phyloP scores from a whole-genome alignment of 2,888 invertebrate genomes.

The Stratiomys singularior region DNA sequence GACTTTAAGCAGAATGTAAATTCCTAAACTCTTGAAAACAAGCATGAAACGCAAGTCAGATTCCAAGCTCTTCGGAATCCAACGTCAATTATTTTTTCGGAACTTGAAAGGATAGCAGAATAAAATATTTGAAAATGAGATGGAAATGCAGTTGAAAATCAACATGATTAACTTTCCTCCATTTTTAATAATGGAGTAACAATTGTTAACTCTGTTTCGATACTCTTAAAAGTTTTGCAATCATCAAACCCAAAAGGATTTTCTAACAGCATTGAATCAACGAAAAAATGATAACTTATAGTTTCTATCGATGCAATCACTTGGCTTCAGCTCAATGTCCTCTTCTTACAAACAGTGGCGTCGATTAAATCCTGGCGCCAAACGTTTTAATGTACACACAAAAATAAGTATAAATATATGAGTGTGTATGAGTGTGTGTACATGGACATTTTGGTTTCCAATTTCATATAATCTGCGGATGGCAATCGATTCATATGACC shows the following conservation, averaged over 20 bases:
- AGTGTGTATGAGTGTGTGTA: background rate
- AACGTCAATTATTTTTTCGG: too few species aligned
- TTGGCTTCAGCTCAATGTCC: conserved; percentile 38
- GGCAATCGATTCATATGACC: conserved; percentile 21
- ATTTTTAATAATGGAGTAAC: too few species aligned
- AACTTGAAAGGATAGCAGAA: too few species aligned
- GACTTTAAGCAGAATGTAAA: too few species aligned
- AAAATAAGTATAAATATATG: background rate
- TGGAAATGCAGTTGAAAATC: too few species aligned
- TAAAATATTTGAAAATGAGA: too few species aligned
- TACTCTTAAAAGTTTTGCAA: background rate
- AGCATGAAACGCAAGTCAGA: too few species aligned
- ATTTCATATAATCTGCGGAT: conserved; percentile 18
- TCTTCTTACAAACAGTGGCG: conserved; percentile 31
- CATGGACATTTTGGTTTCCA: conserved; percentile 41
- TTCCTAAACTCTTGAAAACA: too few species aligned
- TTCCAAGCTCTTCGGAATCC: too few species aligned
- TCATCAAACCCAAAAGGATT: background rate
- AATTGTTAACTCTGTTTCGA: too few species aligned
- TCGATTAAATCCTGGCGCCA: conserved; percentile 38
- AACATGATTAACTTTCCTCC: too few species aligned
- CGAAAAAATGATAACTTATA: conserved; percentile 30
- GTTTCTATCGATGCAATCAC: conserved; percentile 19
- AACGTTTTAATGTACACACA: conserved; percentile 33
- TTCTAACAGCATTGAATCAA: background rate